phyloP scores from a whole-genome alignment of 2,888 invertebrate genomes.

The Cheilosia scutellata region DNA sequence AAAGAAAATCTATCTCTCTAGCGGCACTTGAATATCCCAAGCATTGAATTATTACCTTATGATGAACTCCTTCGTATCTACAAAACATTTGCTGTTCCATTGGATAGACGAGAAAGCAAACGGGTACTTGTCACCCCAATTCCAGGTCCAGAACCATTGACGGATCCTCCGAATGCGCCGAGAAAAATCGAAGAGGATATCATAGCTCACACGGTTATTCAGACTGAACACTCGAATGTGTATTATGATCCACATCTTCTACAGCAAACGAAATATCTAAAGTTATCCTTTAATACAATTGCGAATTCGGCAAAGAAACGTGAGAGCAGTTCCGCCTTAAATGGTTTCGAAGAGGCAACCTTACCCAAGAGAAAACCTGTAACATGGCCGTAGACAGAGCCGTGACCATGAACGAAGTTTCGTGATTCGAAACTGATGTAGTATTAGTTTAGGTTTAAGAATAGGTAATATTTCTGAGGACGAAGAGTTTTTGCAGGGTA shows the following conservation, averaged over 20 bases:
- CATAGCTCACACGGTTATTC: not conserved
- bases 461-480: not conserved
- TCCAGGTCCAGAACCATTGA: not conserved
- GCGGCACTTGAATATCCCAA: constrained; percentile 77
- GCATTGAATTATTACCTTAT: constrained; percentile 76
- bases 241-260: not conserved
- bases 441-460: constrained; percentile 16
- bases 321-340: not conserved
- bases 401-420: constrained; percentile 8
- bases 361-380: constrained; percentile 40
- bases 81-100: constrained; percentile 79
- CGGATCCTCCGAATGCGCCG: not conserved
- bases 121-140: not conserved
- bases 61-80: constrained; percentile 78
- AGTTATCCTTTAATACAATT: constrained; percentile 51
- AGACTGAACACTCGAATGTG: not conserved
- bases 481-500: not conserved
- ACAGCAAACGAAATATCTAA: constrained; percentile 45
- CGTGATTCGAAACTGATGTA: constrained; percentile 14
- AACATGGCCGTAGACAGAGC: not conserved
- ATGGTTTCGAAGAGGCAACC: constrained; percentile 30
- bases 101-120: constrained; percentile 55
- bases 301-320: constrained; percentile 34
- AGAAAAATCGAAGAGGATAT: constrained; percentile 17
- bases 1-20: constrained; percentile 41